These are phyloP conservation scores for Fistularia commersonii DNA, from an alignment of 2,797 vertebrate species.

Conservation along the genomic window DNA sequence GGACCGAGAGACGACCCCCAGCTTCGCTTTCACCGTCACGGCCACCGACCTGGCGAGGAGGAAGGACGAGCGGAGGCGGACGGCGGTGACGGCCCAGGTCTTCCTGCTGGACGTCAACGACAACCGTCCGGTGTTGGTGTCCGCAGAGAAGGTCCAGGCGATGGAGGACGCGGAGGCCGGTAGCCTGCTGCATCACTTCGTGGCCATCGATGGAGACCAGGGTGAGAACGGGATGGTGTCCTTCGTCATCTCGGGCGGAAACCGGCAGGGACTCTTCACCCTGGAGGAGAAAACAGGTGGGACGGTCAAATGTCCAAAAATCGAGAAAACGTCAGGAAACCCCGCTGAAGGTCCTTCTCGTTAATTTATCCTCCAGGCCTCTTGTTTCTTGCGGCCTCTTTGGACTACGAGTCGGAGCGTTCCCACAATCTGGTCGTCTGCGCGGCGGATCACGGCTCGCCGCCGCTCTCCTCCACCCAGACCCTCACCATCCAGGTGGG, in stretches of 20 bases:
- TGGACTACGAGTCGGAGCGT: slow-evolving; percentile 81
- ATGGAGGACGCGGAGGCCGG: slow-evolving; percentile 82
- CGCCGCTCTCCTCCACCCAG: slow-evolving; percentile 82
- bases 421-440: slow-evolving; percentile 74
- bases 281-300: slow-evolving; percentile 85
- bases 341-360: too few relatives aligned
- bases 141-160: slow-evolving; percentile 60
- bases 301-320: not conserved
- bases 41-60: slow-evolving; percentile 79
- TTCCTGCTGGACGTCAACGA: slow-evolving; percentile 88
- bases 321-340: too few relatives aligned
- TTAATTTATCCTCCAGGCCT: slow-evolving; percentile 68
- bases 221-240: slow-evolving; percentile 79
- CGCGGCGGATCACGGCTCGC: slow-evolving; percentile 78
- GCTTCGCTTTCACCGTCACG: slow-evolving; percentile 77
- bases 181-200: slow-evolving; percentile 78
- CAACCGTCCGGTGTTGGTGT: slow-evolving; percentile 81
- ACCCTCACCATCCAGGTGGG: slow-evolving; percentile 79
- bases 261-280: slow-evolving; percentile 73
- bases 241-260: slow-evolving; percentile 79
- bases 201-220: slow-evolving; percentile 82
- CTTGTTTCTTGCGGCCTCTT: slow-evolving; percentile 71
- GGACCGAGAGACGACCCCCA: slow-evolving; percentile 76
- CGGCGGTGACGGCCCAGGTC: slow-evolving; percentile 77
- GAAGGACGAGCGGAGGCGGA: slow-evolving; percentile 62